Base-by-base conservation (phyloP, 2,797 vertebrate species). In the Xenopus petersii region DNA sequence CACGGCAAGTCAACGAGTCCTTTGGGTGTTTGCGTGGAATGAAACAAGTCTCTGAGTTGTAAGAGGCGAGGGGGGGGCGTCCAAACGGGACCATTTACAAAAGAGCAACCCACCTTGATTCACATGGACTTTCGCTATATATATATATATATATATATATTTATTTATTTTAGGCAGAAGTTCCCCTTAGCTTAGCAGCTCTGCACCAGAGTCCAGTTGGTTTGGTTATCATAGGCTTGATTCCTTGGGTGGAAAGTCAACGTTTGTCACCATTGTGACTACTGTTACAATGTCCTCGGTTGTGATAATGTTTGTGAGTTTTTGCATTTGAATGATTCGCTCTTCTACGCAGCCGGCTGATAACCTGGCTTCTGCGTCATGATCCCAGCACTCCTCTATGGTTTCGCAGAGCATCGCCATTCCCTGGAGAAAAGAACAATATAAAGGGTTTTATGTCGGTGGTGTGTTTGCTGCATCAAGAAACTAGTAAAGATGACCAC, bases 341-440 rank as follows among this genome's bases (percentile, higher is more conserved):
- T 99, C 96, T 87, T 96, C 97, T 42, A 98, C 96, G 65, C 97
- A 98, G 71, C 97, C 97, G 1, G 97, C 96, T 0, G 97, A 98
- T 83, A 99, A 88, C 71, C 97, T 90, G 2, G 97, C 97, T 85
- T 99, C 97, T 0, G 96, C 96, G 74, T 98, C 97, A 3, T 99
- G 97, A 93, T 99, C 97, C 97, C 97, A 99, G 86, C 97, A 99
- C 82, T 99, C 97, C 89, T 99, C 97, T 78, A 97, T 96, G 0
- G 97, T 99, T 80, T 99, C 97, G 2, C 94, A 99, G 10, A 99
- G 94, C 92, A 96, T 94, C 26, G 94, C 92, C 91, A 99, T 92
- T 42, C 97, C 96, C 97, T 99, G 80, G 13, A 26, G 47, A 60
- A 9, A 56, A 63, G 21, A 10, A 26, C 2, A 9, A 56, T 4